phyloP scores from a whole-genome alignment of 2,113 vertebrate species.

The Ascaphus truei region DNA sequence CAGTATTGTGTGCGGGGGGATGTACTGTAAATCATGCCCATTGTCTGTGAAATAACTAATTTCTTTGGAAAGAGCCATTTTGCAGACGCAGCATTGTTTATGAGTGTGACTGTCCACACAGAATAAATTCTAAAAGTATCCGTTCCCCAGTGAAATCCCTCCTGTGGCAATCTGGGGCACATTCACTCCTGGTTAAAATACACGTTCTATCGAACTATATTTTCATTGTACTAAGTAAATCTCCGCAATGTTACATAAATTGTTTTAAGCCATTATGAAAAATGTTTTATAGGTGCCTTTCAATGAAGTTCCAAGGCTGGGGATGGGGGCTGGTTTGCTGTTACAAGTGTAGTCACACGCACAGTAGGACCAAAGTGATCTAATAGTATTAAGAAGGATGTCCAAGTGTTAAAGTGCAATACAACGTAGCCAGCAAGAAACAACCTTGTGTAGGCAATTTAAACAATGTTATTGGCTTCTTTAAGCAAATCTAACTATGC shows the following conservation, averaged over 20 bases:
- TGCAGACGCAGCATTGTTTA: slow-evolving; percentile 35
- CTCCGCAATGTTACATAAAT: not conserved
- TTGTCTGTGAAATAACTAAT: slow-evolving; percentile 24
- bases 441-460: too few relatives aligned
- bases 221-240: not conserved
- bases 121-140: slow-evolving; percentile 32
- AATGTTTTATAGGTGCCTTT: too few relatives aligned
- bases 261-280: too few relatives aligned
- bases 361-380: too few relatives aligned
- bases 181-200: slow-evolving; percentile 7
- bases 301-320: too few relatives aligned
- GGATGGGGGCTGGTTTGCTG: too few relatives aligned
- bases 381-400: too few relatives aligned
- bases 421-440: too few relatives aligned
- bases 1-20: slow-evolving; percentile 26
- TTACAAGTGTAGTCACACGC: too few relatives aligned
- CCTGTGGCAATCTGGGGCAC: not conserved
- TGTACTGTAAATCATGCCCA: slow-evolving; percentile 38
- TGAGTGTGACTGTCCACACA: slow-evolving; percentile 4
- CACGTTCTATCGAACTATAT: not conserved
- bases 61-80: slow-evolving; percentile 13
- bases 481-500: too few relatives aligned
- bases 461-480: too few relatives aligned
- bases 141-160: not conserved
- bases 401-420: too few relatives aligned